Conservation (phyloP, 2,888 invertebrate species). For the Rhamnusium bicolor region DNA sequence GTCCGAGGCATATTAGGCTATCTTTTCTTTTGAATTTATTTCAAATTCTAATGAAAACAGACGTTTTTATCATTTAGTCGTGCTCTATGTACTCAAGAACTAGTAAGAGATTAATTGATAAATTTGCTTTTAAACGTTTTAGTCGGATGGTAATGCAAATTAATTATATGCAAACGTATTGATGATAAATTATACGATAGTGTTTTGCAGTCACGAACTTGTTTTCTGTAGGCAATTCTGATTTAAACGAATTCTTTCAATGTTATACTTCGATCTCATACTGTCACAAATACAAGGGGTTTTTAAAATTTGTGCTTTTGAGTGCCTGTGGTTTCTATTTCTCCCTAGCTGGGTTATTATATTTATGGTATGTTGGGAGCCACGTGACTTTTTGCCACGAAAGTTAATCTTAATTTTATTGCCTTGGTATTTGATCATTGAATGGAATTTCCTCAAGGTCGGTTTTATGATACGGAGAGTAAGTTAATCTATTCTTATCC, state of each 20-base stretch:
- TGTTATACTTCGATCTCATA: slow-evolving; percentile 25
- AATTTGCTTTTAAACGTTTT: slow-evolving; percentile 50
- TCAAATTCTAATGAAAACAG: slow-evolving; percentile 47
- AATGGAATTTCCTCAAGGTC: too few relatives aligned
- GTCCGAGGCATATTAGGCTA: slow-evolving; percentile 41
- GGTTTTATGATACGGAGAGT: too few relatives aligned
- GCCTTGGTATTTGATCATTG: too few relatives aligned
- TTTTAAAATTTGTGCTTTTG: too few relatives aligned
- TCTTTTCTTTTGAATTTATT: slow-evolving; percentile 40
- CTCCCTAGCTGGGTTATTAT: too few relatives aligned
- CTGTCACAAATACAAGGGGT: too few relatives aligned
- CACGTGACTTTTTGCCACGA: too few relatives aligned
- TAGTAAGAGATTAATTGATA: slow-evolving; percentile 52
- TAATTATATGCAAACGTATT: slow-evolving; percentile 56
- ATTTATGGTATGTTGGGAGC: too few relatives aligned
- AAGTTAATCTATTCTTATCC: too few relatives aligned
- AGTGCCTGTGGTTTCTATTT: too few relatives aligned
- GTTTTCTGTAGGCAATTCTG: slow-evolving; percentile 37
- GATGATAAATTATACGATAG: slow-evolving; percentile 56
- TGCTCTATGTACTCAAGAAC: slow-evolving; percentile 43
- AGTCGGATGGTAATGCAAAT: slow-evolving; percentile 50
- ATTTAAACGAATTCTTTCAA: slow-evolving; percentile 26
- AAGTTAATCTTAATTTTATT: too few relatives aligned
- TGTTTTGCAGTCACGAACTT: slow-evolving; percentile 52
- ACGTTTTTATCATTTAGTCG: slow-evolving; percentile 46